Evolutionary conservation across 1,140 invertebrate species (phyloP), one percentile per base, ranked within the genome.

Genomic region (Leptopilina boulardi): DNA sequence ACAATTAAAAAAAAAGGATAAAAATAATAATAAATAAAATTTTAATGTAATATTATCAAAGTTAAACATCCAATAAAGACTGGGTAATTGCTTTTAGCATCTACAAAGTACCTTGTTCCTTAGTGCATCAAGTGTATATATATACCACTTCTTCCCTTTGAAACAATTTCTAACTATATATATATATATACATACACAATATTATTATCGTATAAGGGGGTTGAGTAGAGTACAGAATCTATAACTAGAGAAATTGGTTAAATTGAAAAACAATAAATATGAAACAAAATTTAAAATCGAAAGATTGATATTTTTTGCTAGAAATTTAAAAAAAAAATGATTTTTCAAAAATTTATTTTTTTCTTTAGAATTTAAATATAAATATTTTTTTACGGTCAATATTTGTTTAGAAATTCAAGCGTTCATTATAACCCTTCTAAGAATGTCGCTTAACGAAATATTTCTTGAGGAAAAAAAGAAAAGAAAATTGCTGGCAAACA

Each of bases 101-200:
- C 59, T 23, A 66, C 59, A 66, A 66, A 66, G 59, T 30, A 30
- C 59, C 23, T 26, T 30, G 59, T 66, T 66, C 59, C 59, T 66
- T 66, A 66, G 59, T 66, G 59, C 59, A 30, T 8, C 18, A 54
- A 19, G 51, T 54, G 23, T 23, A 59, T 21, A 23, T 54, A 13
- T 23, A 59, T 21, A 23, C 15, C 11, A 30, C 21, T 59, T 2
- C 59, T 30, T 66, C 59, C 59, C 59, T 66, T 66, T 66, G 59
- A 66, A 66, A 66, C 59, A 66, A 66, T 66, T 66, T 66, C 59
- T 34, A 15, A 30, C 59, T 30, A 34, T 66, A 59, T 15, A 26
- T 21, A 18, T 6, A 21, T n/a, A 21, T 30, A 34, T 66, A 59
- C 10, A 26, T 21, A 18, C 19, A 21, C 21, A 21, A 54, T 15